Evolutionary conservation across 2,797 vertebrate genomes (phyloP).

Genomic region (Meriones psammophilus): DNA sequence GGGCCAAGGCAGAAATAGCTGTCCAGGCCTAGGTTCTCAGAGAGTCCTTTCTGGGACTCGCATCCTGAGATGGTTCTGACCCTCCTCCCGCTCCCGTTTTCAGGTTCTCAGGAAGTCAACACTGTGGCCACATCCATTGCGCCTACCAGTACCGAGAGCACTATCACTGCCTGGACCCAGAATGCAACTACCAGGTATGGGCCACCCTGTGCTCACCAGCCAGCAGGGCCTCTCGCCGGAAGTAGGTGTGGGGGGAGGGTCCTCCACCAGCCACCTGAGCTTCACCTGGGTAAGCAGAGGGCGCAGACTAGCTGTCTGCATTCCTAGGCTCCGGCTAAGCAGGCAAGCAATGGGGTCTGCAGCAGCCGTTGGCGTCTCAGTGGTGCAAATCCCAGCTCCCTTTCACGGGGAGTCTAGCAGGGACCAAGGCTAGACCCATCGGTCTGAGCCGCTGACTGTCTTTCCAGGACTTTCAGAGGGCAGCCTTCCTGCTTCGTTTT

Average conservation of each 20-base stretch:
- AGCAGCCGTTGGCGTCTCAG: background rate
- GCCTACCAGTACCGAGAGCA: slow-evolving; percentile 99
- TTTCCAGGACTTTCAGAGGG: background rate
- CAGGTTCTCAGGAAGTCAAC: slow-evolving; percentile 99
- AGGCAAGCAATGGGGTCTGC: background rate
- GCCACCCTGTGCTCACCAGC: rapidly evolving
- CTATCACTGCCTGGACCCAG: slow-evolving; percentile 99
- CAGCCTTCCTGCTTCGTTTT: background rate
- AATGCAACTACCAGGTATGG: slow-evolving; percentile 99
- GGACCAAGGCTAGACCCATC: background rate
- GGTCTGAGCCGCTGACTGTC: background rate
- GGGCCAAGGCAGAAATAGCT: background rate
- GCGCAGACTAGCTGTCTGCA: background rate
- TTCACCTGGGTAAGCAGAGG: background rate
- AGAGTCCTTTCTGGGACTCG: background rate
- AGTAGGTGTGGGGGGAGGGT: rapidly evolving
- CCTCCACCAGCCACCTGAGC: rapidly evolving
- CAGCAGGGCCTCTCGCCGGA: rapidly evolving
- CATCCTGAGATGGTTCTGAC: slow-evolving; percentile 12
- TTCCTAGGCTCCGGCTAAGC: background rate
- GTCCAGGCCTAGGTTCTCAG: background rate
- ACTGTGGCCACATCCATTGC: slow-evolving; percentile 99
- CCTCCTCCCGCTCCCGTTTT: background rate
- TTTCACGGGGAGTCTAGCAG: rapidly evolving
- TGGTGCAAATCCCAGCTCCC: background rate